These are phyloP conservation scores for Zeuzera pyrina DNA, from an alignment of 2,888 invertebrate species.

Conservation along the genomic window DNA sequence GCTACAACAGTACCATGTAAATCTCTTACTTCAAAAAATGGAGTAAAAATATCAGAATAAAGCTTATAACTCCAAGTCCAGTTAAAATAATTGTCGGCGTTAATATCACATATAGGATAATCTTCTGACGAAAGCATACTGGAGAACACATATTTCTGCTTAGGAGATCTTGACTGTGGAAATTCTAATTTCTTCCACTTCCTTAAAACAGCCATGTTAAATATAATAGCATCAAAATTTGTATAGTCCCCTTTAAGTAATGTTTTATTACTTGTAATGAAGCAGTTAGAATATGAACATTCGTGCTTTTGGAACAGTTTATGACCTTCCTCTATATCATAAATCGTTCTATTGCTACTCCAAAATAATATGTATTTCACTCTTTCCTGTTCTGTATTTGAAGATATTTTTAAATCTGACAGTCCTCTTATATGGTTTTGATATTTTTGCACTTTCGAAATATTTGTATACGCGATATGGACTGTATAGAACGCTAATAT, in stretches of 20 bases:
- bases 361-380: constrained; percentile 46
- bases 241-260: constrained; percentile 27
- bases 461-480: constrained; percentile 30
- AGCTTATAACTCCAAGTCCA: constrained; percentile 63
- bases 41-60: constrained; percentile 45
- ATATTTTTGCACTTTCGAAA: constrained; percentile 21
- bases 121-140: constrained; percentile 34
- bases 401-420: neutral
- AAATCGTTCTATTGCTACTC: too few species aligned
- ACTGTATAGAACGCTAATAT: constrained; percentile 45
- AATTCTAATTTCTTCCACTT: constrained; percentile 22
- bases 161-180: constrained; percentile 27
- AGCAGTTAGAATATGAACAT: constrained; percentile 43
- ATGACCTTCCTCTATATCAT: constrained; percentile 28
- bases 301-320: constrained; percentile 28
- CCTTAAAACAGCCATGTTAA: constrained; percentile 29
- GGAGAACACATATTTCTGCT: constrained; percentile 51
- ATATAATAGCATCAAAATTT: constrained; percentile 47
- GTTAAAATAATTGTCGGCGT: constrained; percentile 46
- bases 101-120: constrained; percentile 35
- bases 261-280: constrained; percentile 35
- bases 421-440: too few species aligned
- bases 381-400: neutral
- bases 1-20: constrained; percentile 29
- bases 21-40: constrained; percentile 47